Evolutionary conservation across 1,140 invertebrate genomes (phyloP), one percentile per base, ranked within the genome.

Genomic region (Sitodiplosis mosellana): DNA sequence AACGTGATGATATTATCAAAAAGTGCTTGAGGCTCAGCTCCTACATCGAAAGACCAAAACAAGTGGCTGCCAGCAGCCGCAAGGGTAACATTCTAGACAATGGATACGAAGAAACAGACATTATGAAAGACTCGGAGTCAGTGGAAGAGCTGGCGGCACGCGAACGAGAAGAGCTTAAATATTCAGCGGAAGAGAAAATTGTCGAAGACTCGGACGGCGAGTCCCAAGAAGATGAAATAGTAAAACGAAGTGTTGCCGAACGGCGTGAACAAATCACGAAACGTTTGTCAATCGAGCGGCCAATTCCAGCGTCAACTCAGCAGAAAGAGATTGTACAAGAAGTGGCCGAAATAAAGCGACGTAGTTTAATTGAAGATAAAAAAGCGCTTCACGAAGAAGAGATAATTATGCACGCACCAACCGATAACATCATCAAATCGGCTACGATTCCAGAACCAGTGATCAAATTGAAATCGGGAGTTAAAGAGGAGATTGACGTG

Each of bases 1-100:
- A 82, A 44, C 74, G 91, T 47, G 87, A 92, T 55, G 91, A 97
- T 59, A 92, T 96, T 40, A 86, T 95, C 52, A 83, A 86, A 52
- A 92, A 91, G 63, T 87, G 88, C 65, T 87, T 85, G 55, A 87
- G 88, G 57, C 75, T 88, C 14, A 40, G 11, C n/a, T 11, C 3
- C 2, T 42, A 48, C 40, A 41, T 42, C 4, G 47, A 48, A 84
- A 88, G 57, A 83, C 83, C 53, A 69, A 79, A 33, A 19, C 75
- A 80, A 20, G 78, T 79, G 12, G 77, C 77, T 58, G 74, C 74
- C 22, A n/a, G 14, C 10, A 74, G 76, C 51, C 71, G 81, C 54
- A 62, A 8, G 58, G 59, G 22, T 55, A 59, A 54, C 58, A 61
- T 15, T 59, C 55, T 49, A 18, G 47, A 50, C 11, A 50, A 50